Base-by-base conservation (phyloP, 2,113 vertebrate genomes). In the Clarias batrachus region DNA sequence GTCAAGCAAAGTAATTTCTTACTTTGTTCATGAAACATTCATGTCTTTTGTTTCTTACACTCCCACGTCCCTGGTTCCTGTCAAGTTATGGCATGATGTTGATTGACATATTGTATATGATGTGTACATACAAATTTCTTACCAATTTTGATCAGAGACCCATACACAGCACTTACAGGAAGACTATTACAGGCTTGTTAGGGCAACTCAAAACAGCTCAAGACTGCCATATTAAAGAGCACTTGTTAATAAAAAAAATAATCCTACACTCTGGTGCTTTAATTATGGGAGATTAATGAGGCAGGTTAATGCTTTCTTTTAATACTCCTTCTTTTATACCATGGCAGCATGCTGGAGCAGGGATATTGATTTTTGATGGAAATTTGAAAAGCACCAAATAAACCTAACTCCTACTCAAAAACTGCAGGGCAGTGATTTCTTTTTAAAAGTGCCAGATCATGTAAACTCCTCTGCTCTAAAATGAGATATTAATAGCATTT, bases 401-500 rank as follows among this genome's bases (percentile, higher is more conserved):
- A 85, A 66, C 74, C 65, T 17, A 21, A 79, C 54, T 56, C 66
- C 52, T 84, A 86, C 79, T 68, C 13, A 83, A 74, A 86, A 77
- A 74, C 48, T 70, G 76, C 66, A 84, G 87, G 85, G 74, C 82
- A 37, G 21, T 86, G 73, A 59, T 87, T 90, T 87, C 80, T 91
- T 63, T 90, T 90, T 91, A 88, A 83, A 80, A 87, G 79, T 83
- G 82, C 85, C 87, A 90, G 82, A 82, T 86, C 87, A 81, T 86
- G 80, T 90, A 84, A 88, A 57, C 86, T 84, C 82, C 86, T 81
- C 62, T 84, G 70, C 73, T 54, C 85, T 87, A 88, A 89, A 90
- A 88, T 89, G 62, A 84, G 65, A 85, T 88, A 82, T 92, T 90
- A 91, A 91, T 92, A 88, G 84, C 86, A 33, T 87, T 90, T 91